Evolutionary conservation across 2,888 invertebrate species (phyloP), one percentile per base, ranked within the genome.

Genomic region (Aspidiotus rigidus): DNA sequence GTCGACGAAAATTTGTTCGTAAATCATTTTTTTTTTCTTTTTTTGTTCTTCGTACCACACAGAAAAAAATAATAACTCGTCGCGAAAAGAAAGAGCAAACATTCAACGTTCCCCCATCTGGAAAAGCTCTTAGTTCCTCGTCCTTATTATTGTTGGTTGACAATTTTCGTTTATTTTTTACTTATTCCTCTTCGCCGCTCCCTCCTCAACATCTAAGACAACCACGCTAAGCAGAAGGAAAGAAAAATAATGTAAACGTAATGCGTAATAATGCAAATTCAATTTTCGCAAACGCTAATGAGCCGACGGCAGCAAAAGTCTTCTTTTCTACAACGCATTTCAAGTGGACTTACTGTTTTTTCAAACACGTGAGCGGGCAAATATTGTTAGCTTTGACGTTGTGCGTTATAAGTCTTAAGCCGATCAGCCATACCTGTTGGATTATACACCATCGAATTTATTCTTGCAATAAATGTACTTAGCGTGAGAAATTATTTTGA

Each of bases 371-470:
- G 59, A 59, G 59, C 70, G 99, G 97, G 80, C 97, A 98, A 77
- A 96, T 88, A 85, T 99, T 98, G 85, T 95, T 96, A 76, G 95
- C 95, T 85, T 97, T 98, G 77, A 93, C 94, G 83, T 97, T 98
- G 84, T 96, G 95, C 73, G 98, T 95, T 79, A 98, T 93, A 81
- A 86, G 85, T 80, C 97, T 85, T 76, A 99, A 84, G 74, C 90
- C 93, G 79, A 92, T 89, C 83, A 96, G 86, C 98, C 98, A 99
- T 78, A 86, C 88, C 96, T 97, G 85, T 77, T 61, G 62, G 59
- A 39, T 17, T 59, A 28, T 28, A 28, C 28, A 28, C 28, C 28
- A 28, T 28, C 28, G 28, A 28, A 28, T 28, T 28, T 28, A 28
- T 28, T 28, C 28, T 28, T 5, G 5, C 2, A 28, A 28, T 28